Evolutionary conservation across 2,113 vertebrate genomes (phyloP), one percentile per base, ranked within the genome.

Genomic region (Accipiter virgatus): DNA sequence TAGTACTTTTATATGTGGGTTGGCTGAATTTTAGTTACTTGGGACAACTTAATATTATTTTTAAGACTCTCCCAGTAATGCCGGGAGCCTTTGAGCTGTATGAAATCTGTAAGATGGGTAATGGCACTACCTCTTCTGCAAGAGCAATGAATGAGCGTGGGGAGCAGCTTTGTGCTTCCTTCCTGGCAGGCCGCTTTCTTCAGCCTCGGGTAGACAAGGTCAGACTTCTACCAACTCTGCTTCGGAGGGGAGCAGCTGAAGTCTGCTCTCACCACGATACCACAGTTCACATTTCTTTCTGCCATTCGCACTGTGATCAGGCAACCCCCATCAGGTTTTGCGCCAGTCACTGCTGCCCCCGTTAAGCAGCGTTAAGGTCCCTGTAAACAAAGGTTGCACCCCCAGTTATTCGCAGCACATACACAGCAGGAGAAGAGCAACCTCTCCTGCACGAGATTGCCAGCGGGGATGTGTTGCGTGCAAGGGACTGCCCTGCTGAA

Each of bases 381-480:
- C 7, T n/a, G 71, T 17, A 85, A 93, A 26, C 22, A 75, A 81
- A 65, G 47, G 27, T 21, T 70, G 43, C 26, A 59, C 22, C 27
- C 5, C 3, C 32, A 20, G 45, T 53, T 81, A 31, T 65, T 67
- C 6, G 2, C 79, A 93, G 67, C 27, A 34, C 38, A 27, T 3
- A 17, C 16, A 16, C 21, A 75, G 59, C 85, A 73, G n/a, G 17
- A 55, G 43, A 36, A 61, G 31, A 70, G 55, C 45, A 83, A 43
- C 20, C 45, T 75, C 21, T 61, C 20, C 79, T 13, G 42, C 32
- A 16, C 0, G 2, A 38, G 42, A 48, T 10, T 77, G 78, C 85
- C 25, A 16, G 40, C 0, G 0, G 43, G 66, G 32, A 31, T 32
- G 47, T 40, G 47, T 11, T 81, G 17, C 10, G 0, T 73, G 65